These are phyloP conservation scores for Podotricha telesiphe DNA, from an alignment of 2,888 invertebrate genomes.

Conservation along the genomic window DNA sequence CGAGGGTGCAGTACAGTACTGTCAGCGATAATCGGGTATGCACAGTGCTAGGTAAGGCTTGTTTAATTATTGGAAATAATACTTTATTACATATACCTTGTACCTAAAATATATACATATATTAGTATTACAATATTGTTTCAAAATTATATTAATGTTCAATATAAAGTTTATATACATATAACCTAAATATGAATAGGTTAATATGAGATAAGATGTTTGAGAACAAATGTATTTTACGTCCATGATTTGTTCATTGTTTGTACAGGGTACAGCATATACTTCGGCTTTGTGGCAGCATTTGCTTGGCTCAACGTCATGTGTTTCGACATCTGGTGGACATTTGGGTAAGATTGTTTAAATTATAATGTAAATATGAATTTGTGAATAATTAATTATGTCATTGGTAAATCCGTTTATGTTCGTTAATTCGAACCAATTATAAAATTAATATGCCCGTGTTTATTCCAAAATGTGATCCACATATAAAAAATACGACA, in stretches of 20 bases:
- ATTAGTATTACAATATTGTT: no score
- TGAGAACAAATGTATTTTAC: conserved; percentile 49
- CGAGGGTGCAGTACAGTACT: conserved; percentile 77
- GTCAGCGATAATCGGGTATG: conserved; percentile 72
- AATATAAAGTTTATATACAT: background rate
- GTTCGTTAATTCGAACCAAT: background rate
- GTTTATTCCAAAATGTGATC: no score
- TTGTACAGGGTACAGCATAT: conserved; percentile 85
- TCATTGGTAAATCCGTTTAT: background rate
- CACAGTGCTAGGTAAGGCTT: conserved; percentile 77
- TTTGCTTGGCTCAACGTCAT: conserved; percentile 91
- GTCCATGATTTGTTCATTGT: conserved; percentile 54
- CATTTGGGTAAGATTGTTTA: conserved; percentile 86
- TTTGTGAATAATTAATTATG: conserved; percentile 21
- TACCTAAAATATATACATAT: background rate
- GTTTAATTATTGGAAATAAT: no score
- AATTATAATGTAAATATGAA: conserved; percentile 37
- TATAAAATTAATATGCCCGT: no score
- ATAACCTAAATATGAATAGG: conserved; percentile 22
- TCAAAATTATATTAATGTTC: no score
- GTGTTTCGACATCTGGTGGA: conserved; percentile 93
- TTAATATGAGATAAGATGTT: conserved; percentile 26
- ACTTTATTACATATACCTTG: no score
- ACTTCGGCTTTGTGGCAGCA: conserved; percentile 87
- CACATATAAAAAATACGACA: no score